Evolutionary conservation across 1,140 invertebrate genomes (phyloP).

Genomic region (Drosophila ohnishii): DNA sequence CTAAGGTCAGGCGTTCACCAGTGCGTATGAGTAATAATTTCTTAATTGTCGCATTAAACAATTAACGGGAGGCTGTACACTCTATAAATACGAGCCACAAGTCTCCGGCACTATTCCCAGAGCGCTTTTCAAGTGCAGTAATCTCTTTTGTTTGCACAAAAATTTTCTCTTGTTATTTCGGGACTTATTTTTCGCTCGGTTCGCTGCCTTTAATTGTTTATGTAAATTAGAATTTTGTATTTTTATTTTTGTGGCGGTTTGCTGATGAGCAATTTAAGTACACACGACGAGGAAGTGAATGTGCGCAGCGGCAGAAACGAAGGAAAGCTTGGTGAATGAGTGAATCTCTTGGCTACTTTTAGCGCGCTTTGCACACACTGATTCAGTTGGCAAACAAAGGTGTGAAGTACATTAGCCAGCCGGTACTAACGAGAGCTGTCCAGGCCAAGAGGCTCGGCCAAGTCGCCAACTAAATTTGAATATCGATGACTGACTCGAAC

Average conservation of each 20-base stretch:
- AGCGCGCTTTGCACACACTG: conserved; percentile 13
- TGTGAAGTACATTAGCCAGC: conserved; percentile 58
- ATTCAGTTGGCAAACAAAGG: conserved; percentile 62
- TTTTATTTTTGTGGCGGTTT: conserved; percentile 10
- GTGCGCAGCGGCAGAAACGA: conserved; percentile 25
- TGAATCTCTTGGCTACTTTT: conserved; percentile 47
- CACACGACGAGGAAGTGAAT: conserved; percentile 66
- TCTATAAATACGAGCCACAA: conserved; percentile 12
- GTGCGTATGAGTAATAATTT: conserved; percentile 74
- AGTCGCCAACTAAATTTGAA: conserved; percentile 20
- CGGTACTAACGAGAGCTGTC: conserved; percentile 36
- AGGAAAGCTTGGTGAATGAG: conserved; percentile 22
- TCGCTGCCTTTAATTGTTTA: conserved; percentile 72
- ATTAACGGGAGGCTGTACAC: conserved; percentile 46
- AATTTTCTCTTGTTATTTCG: conserved; percentile 26
- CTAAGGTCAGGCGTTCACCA: conserved; percentile 76
- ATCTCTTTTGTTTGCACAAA: conserved; percentile 37
- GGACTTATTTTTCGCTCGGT: conserved; percentile 33
- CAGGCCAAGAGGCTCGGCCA: conserved; percentile 22
- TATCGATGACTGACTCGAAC: conserved; percentile 20
- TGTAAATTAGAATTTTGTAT: conserved; percentile 73
- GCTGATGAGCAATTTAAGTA: conserved; percentile 69
- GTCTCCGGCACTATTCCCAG: conserved; percentile 1
- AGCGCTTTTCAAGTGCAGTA: conserved; percentile 34
- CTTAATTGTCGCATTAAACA: conserved; percentile 72